Base-by-base conservation (phyloP, 2,113 vertebrate genomes). In the Setophaga coronata region DNA sequence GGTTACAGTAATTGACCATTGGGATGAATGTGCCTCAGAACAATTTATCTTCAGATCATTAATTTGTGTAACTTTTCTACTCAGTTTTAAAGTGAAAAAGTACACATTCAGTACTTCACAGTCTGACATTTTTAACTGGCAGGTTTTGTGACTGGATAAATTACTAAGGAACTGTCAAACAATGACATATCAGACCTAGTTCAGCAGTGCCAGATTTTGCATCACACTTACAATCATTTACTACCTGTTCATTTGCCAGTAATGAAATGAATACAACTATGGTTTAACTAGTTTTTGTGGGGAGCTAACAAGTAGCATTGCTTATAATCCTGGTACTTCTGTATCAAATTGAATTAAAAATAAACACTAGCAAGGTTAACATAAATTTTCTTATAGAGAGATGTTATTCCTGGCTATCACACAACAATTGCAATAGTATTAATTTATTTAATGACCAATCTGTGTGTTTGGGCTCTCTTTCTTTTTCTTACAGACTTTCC, bases 401-500 rank as follows among this genome's bases (percentile, higher is more conserved):
- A 85, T 16, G 14, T 60, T 87, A 87, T 51, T 87, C 28, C 19
- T 54, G 31, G 25, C 34, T 78, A 43, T 58, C 58, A 73, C 51
- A 62, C 10, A 85, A 7, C 11, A 74, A 8, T 10, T 82, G 42
- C 26, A 66, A 51, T 13, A 25, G 31, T n/a, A 82, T 90, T 19
- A 7, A 40, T 74, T 92, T 90, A n/a, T 80, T 57, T 87, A 61
- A 83, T 57, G 43, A 87, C 33, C 84, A 40, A 95, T 57, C n/a
- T 66, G 26, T 54, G 70, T 19, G 8, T 71, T 91, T 81, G 70
- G 65, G 36, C 33, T 51, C 91, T 47, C 26, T 77, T 87, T 86
- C 47, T 85, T 89, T 34, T 31, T 66, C 16, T 33, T 82, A 50
- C 96, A 99, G 99, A 99, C 99, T 21, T 99, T 99, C 66, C 98